Evolutionary conservation across 1,140 invertebrate species (phyloP).

Genomic region (Zaprionus gabonicus): DNA sequence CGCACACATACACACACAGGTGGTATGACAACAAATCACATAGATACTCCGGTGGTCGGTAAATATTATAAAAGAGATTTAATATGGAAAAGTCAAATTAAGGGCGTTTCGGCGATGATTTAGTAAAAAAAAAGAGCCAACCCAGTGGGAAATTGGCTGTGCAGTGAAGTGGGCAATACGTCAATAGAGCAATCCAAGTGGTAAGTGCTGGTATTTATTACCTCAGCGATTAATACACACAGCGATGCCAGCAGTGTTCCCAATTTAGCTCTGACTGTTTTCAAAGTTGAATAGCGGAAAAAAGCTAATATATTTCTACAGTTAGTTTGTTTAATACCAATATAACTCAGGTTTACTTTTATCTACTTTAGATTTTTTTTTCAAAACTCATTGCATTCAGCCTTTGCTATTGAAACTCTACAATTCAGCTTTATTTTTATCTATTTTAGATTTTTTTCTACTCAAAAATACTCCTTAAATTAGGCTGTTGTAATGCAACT

Average conservation of each 20-base stretch:
- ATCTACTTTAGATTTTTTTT: background rate
- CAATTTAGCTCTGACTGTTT: too few species aligned
- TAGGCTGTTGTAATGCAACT: too few species aligned
- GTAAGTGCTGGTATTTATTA: background rate
- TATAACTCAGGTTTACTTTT: too few species aligned
- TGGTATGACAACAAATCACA: slow-evolving; percentile 47
- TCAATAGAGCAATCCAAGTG: background rate
- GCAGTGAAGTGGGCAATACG: background rate
- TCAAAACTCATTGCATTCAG: background rate
- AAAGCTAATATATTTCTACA: too few species aligned
- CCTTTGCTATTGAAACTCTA: background rate
- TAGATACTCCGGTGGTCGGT: slow-evolving; percentile 54
- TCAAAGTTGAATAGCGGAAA: too few species aligned
- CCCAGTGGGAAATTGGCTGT: slow-evolving; percentile 59
- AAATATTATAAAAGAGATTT: slow-evolving; percentile 67
- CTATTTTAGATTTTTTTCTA: too few species aligned
- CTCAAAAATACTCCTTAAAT: too few species aligned
- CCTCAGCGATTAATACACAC: background rate
- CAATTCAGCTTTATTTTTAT: too few species aligned
- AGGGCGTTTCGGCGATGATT: slow-evolving; percentile 59
- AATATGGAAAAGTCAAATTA: slow-evolving; percentile 77
- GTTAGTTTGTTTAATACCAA: too few species aligned
- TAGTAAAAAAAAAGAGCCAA: background rate
- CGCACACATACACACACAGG: slow-evolving; percentile 1
- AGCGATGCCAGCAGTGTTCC: background rate